phyloP scores from a whole-genome alignment of 53 echinoderm and acorn worm genomes.

The Hippasteria phrygiana region DNA sequence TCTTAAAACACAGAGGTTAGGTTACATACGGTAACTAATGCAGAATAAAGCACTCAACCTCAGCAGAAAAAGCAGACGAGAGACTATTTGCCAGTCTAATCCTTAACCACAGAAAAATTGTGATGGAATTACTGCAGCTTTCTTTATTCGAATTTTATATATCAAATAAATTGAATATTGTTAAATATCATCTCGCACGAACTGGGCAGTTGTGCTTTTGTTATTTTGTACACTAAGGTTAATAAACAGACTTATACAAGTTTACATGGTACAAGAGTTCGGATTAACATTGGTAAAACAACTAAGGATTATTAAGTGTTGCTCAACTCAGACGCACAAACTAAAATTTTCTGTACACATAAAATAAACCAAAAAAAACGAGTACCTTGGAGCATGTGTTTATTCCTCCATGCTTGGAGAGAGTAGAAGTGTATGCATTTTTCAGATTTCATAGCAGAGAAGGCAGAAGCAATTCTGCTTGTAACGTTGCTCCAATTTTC shows the following conservation, averaged over 20 bases:
- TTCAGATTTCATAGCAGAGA: too few relatives aligned
- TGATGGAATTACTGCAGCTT: conserved; percentile 1
- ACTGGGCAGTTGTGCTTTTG: not conserved
- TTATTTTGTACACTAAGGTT: conserved; percentile 29
- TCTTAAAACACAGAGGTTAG: too few relatives aligned
- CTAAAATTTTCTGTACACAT: too few relatives aligned
- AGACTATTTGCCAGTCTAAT: conserved; percentile 18
- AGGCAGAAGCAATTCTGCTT: too few relatives aligned
- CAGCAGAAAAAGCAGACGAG: not conserved
- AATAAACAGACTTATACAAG: conserved; percentile 18
- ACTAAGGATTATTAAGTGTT: not conserved
- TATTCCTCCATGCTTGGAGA: too few relatives aligned
- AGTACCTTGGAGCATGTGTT: too few relatives aligned
- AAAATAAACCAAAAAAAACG: too few relatives aligned
- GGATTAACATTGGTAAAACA: too few relatives aligned
- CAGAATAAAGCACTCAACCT: too few relatives aligned
- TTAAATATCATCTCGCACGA: not conserved
- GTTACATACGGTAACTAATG: too few relatives aligned
- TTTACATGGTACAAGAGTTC: not conserved
- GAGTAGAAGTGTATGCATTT: too few relatives aligned
- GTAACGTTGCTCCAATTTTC: too few relatives aligned
- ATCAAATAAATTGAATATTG: conserved; percentile 43
- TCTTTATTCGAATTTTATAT: conserved; percentile 12
- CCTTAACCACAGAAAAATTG: not conserved
- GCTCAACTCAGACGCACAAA: not conserved